These are phyloP conservation scores for Ptilonorhynchus violaceus DNA, from an alignment of 2,113 vertebrate genomes.

Conservation along the genomic window DNA sequence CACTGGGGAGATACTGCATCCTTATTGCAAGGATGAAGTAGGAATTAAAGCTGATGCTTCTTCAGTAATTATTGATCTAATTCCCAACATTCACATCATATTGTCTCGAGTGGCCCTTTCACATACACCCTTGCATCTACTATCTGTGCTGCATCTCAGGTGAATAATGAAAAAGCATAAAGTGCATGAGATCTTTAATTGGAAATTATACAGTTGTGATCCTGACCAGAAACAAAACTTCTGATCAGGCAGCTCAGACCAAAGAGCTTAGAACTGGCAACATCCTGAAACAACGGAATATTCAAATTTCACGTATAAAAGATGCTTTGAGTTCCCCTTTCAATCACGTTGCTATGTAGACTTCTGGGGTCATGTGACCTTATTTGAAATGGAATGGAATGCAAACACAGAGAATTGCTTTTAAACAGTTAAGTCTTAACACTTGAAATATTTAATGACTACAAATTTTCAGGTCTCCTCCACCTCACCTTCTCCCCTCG, in stretches of 20 bases:
- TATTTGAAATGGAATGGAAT: not conserved
- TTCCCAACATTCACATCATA: not conserved
- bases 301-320: conserved; percentile 2
- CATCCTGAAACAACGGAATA: not conserved
- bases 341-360: not conserved
- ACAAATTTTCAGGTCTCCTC: not conserved
- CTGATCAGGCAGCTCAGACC: not conserved
- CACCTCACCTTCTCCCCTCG: not conserved
- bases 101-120: not conserved
- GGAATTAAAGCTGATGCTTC: not conserved
- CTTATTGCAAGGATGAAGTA: not conserved
- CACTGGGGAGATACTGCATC: not conserved
- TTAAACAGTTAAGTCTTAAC: not conserved
- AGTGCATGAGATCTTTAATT: not conserved
- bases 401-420: not conserved
- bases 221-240: not conserved
- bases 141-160: not conserved
- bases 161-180: not conserved
- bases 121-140: not conserved
- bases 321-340: not conserved
- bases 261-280: not conserved
- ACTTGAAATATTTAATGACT: not conserved
- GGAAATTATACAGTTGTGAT: not conserved
- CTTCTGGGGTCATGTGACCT: not conserved
- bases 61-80: not conserved